Conservation (phyloP, 2,797 vertebrate genomes). For the Takifugu rubripes region DNA sequence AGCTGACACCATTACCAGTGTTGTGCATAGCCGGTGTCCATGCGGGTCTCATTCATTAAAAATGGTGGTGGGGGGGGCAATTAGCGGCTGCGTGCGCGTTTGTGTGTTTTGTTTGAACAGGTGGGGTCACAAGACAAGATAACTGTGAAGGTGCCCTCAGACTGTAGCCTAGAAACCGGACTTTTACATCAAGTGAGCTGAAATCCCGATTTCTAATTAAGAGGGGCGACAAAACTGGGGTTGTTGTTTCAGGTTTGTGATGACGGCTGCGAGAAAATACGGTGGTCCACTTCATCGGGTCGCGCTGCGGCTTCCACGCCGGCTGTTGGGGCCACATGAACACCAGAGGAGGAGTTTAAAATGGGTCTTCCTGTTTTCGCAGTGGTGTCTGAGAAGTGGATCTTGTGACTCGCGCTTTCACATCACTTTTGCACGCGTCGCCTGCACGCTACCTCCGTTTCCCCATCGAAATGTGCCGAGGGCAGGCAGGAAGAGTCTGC, state of each 20-base stretch:
- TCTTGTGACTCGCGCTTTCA: slow-evolving; percentile 49
- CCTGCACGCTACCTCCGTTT: not conserved
- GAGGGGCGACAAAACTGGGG: too few species aligned
- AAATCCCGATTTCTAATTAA: too few species aligned
- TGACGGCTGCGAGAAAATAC: too few species aligned
- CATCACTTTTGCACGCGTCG: slow-evolving; percentile 11
- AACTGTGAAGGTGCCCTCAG: too few species aligned
- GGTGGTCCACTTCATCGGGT: too few species aligned
- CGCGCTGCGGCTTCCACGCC: too few species aligned
- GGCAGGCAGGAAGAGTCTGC: not conserved
- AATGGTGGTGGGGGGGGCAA: slow-evolving; percentile 17
- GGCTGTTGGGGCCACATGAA: slow-evolving; percentile 6
- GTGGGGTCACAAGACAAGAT: too few species aligned
- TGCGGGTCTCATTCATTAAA: slow-evolving; percentile 17
- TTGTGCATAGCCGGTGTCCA: not conserved
- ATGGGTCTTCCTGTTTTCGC: slow-evolving; percentile 51
- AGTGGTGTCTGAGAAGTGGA: slow-evolving; percentile 33
- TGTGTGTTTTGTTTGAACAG: too few species aligned
- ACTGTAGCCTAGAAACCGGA: too few species aligned
- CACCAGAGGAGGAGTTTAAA: slow-evolving; percentile 15
- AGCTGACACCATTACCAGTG: slow-evolving; percentile 11
- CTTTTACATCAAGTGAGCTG: too few species aligned
- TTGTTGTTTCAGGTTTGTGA: too few species aligned
- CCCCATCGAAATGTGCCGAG: too few species aligned
- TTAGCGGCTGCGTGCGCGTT: not conserved